Percentiles rank a stretch among this genome's conserved stretches.
Conservation (phyloP, 30 jellyfish, hydroid and myxozoan genomes). For the Aurelia aurita complex sp. Pacific region DNA sequence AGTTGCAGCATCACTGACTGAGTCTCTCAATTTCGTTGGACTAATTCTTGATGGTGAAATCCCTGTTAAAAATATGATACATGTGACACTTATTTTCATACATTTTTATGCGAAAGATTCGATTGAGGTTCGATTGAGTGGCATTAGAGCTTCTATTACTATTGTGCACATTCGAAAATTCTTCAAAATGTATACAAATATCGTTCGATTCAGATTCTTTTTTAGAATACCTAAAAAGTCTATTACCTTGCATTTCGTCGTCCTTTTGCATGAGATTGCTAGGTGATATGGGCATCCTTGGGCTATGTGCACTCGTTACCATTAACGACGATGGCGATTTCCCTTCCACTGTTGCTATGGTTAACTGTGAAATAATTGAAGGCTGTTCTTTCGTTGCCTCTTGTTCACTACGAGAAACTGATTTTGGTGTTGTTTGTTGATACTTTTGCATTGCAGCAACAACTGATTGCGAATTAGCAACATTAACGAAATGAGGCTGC, state of each 20-base stretch:
- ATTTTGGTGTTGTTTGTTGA: not conserved
- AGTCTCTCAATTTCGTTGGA: constrained; percentile 31
- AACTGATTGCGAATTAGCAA: not conserved
- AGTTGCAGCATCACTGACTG: constrained; percentile 11
- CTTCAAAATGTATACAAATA: too few species aligned
- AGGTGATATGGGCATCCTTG: constrained; percentile 36
- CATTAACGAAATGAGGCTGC: not conserved
- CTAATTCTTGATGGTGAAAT: constrained; percentile 37
- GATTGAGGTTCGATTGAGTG: too few species aligned
- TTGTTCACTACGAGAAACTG: not conserved
- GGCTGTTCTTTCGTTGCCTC: not conserved
- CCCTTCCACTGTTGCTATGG: constrained; percentile 42
- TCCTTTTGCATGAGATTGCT: constrained; percentile 9
- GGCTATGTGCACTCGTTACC: constrained; percentile 30
- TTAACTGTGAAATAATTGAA: constrained; percentile 14
- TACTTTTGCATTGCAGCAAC: too few species aligned
- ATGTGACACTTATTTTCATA: not conserved
- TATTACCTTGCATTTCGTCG: constrained; percentile 27
- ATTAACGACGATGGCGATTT: constrained; percentile 27
- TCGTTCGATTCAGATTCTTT: too few species aligned
- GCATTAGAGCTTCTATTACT: too few species aligned
- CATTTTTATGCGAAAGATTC: too few species aligned
- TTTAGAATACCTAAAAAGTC: not conserved
- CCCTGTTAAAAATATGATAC: not conserved
- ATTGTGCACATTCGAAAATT: too few species aligned